phyloP scores from a whole-genome alignment of 2,113 vertebrate genomes.

The Gambusia affinis region DNA sequence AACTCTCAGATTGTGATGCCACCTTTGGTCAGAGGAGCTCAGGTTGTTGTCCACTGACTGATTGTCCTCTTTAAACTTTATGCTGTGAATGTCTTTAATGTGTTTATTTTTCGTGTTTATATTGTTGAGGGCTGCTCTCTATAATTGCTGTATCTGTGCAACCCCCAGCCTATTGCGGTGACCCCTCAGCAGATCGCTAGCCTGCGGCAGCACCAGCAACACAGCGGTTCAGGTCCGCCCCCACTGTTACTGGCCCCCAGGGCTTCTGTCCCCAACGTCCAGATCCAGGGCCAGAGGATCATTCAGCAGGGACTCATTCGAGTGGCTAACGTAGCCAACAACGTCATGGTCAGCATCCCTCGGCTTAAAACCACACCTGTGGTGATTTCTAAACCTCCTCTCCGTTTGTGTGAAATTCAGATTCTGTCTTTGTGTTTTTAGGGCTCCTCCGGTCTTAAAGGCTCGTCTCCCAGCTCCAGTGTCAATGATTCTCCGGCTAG shows the following conservation, averaged over 20 bases:
- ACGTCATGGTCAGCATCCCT: slow-evolving; percentile 93
- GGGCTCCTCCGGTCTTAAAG: slow-evolving; percentile 89
- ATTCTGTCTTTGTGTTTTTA: slow-evolving; percentile 52
- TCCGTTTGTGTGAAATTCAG: background rate
- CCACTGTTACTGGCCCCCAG: slow-evolving; percentile 92
- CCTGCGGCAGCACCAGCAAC: slow-evolving; percentile 92
- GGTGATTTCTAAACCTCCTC: background rate
- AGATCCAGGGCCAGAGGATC: slow-evolving; percentile 95
- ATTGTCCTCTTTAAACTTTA: too few relatives aligned
- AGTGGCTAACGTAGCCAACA: slow-evolving; percentile 91
- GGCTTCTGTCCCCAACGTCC: slow-evolving; percentile 91
- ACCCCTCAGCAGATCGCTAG: slow-evolving; percentile 92
- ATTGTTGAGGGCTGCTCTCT: background rate
- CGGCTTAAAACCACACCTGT: slow-evolving; percentile 60
- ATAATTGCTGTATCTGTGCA: background rate
- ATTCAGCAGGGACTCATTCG: slow-evolving; percentile 98
- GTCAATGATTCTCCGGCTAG: slow-evolving; percentile 89
- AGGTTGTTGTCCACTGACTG: slow-evolving; percentile 78
- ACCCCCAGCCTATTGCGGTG: slow-evolving; percentile 81
- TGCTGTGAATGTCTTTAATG: too few relatives aligned
- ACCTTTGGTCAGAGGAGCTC: slow-evolving; percentile 91
- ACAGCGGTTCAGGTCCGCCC: slow-evolving; percentile 91
- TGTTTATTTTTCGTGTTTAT: background rate
- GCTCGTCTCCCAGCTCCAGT: slow-evolving; percentile 77
- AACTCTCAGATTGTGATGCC: slow-evolving; percentile 94